A percentile compares a stretch with the other conserved stretches of the same genome.
Conservation (phyloP, 2,113 vertebrate genomes). For the Vanacampus margaritifer region DNA sequence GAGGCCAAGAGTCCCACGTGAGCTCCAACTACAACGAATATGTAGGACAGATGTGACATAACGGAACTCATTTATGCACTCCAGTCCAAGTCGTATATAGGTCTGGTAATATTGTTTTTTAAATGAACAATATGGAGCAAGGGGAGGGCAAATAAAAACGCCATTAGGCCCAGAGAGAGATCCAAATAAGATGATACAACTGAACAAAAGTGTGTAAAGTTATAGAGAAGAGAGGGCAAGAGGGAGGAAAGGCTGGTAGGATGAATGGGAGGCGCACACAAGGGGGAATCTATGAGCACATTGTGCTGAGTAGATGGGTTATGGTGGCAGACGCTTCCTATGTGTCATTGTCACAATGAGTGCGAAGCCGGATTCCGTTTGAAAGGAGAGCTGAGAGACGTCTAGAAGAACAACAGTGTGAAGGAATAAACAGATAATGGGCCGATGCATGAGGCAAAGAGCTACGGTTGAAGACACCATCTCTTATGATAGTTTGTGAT, state of each 20-base stretch:
- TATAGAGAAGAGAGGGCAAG: background rate
- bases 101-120: conserved; percentile 18
- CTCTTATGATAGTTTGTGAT: conserved; percentile 29
- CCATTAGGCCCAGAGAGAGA: conserved; percentile 25
- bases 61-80: conserved; percentile 31
- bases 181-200: conserved; percentile 44
- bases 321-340: conserved; percentile 39
- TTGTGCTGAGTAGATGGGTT: conserved; percentile 53
- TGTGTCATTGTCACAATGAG: conserved; percentile 54
- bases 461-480: conserved; percentile 9
- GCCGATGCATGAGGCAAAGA: conserved; percentile 12
- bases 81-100: conserved; percentile 18
- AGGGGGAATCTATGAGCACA: conserved; percentile 39
- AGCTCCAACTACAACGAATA: conserved; percentile 38
- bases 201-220: conserved; percentile 10
- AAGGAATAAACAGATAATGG: conserved; percentile 44
- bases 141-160: conserved; percentile 20
- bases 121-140: conserved; percentile 4
- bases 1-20: conserved; percentile 11
- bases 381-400: conserved; percentile 36
- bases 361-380: conserved; percentile 28
- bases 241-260: conserved; percentile 31
- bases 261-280: conserved; percentile 36
- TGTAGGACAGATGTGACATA: conserved; percentile 39
- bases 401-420: conserved; percentile 20